Conservation (phyloP, 2,113 vertebrate species). For the Prolemur simus region DNA sequence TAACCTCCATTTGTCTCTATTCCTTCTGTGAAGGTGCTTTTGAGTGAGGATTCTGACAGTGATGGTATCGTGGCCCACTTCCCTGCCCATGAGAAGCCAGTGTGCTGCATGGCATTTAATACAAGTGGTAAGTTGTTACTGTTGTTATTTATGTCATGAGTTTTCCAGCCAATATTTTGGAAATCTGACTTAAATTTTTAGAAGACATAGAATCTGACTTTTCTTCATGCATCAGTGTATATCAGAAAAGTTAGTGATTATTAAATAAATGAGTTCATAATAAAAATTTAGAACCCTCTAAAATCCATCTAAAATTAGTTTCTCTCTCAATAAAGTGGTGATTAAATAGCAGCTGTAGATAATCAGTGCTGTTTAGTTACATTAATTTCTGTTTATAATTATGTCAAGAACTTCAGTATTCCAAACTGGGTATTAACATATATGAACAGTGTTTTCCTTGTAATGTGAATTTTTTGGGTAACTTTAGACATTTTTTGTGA, state of each 20-base stretch:
- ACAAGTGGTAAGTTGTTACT: constrained; percentile 91
- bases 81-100: constrained; percentile 98
- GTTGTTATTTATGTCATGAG: not conserved
- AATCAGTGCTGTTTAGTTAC: not conserved
- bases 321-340: not conserved
- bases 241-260: not conserved
- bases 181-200: not conserved
- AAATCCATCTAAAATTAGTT: not conserved
- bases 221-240: not conserved
- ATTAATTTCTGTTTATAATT: not conserved
- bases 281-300: not conserved
- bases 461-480: not conserved
- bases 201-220: not conserved
- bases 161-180: not conserved
- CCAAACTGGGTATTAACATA: not conserved
- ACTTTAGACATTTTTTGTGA: not conserved
- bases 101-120: constrained; percentile 99
- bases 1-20: constrained; percentile 38
- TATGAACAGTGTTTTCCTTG: not conserved
- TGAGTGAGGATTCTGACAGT: constrained; percentile 96
- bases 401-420: not conserved
- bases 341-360: not conserved
- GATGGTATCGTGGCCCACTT: constrained; percentile 98
- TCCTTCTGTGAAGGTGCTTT: constrained; percentile 88
- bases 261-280: not conserved